Conservation (phyloP, 2,113 vertebrate genomes). For the Ramphastos sulfuratus region DNA sequence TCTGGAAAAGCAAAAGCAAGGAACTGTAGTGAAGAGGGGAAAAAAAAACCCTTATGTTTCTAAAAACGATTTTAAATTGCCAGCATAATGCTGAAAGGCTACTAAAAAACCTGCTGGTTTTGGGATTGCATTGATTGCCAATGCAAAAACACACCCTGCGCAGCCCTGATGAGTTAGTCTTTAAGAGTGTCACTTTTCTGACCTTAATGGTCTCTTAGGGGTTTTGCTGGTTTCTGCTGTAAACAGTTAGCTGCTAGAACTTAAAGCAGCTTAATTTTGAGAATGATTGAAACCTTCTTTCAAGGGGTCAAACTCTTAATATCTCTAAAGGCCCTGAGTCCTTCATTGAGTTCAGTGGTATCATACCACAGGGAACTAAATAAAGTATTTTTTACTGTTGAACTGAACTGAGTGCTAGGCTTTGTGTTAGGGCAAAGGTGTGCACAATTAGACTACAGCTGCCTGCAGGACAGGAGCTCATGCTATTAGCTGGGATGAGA, state of each 20-base stretch:
- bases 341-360: neutral
- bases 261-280: neutral
- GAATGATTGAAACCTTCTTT: neutral
- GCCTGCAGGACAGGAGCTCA: neutral
- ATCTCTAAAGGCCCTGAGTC: neutral
- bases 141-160: neutral
- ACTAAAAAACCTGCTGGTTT: neutral
- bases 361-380: neutral
- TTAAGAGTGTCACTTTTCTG: neutral
- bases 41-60: neutral
- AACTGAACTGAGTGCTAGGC: neutral
- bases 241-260: neutral
- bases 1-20: neutral
- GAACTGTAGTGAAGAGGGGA: neutral
- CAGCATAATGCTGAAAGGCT: constrained; percentile 35
- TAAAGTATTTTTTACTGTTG: neutral
- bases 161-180: neutral
- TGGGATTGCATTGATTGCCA: neutral
- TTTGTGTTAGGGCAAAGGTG: neutral
- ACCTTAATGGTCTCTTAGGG: neutral
- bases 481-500: neutral
- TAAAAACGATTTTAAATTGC: neutral
- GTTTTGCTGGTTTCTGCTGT: neutral
- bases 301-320: neutral
- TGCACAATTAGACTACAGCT: neutral